Evolutionary conservation across 1,140 invertebrate species (phyloP), one percentile per base, ranked within the genome.

Genomic region (Carposina sasakii): DNA sequence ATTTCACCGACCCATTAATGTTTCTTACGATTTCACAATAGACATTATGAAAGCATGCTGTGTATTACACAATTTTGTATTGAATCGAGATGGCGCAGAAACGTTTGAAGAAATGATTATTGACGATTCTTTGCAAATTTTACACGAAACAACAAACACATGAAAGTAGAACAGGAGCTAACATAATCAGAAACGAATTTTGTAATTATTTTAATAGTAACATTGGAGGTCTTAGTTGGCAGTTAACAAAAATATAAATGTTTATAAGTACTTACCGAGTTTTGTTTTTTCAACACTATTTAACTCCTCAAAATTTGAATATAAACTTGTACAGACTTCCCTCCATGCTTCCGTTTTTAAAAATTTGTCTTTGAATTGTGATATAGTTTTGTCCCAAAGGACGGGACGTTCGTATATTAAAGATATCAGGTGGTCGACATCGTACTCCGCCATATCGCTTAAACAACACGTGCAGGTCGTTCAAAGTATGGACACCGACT

Each of bases 21-120:
- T 57, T n/a, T 44, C 28, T 42, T 53, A 45, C 42, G 43, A 57
- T 44, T 53, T 64, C 54, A 45, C 48, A 26, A 57, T 30, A 44
- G 48, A 60, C 16, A 60, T 63, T 50, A 28, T 28, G 16, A 60
- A 64, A 48, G 61, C 57, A 30, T 51, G 56, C 48, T 62, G 55
- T 17, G 34, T 62, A 43, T 26, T 62, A 55, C 52, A 55, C 33
- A 62, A 62, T 37, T 58, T 58, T 52, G 45, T 62, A 23, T 4
- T 54, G n/a, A 54, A 52, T 17, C 54, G 58, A 15, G 58, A 60
- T 48, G 58, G 39, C 45, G 19, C 40, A 47, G 20, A 52, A 31
- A 43, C 43, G 5, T 26, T 36, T 46, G 36, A 36, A 41, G 52
- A 60, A 34, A 52, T 57, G 37, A 43, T 57, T 26, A 49, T 60